Percentiles rank a stretch among this genome's conserved stretches.
Conservation (phyloP, 2,888 invertebrate species). For the Drosophila mulleri region DNA sequence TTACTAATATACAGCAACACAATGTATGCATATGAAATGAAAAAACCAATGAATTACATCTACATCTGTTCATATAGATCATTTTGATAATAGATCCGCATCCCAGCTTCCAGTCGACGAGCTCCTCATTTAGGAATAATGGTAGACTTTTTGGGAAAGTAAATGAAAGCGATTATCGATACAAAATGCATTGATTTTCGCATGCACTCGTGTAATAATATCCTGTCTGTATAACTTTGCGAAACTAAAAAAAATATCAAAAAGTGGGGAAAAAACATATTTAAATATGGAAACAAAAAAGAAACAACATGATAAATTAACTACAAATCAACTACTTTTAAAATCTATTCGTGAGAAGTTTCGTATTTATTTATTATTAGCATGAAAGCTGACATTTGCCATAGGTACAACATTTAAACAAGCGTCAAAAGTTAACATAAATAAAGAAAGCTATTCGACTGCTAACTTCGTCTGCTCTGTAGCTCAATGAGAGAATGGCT, state of each 20-base stretch:
- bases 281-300: conserved; percentile 2
- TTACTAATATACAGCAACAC: neutral
- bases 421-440: neutral
- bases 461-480: neutral
- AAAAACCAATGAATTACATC: neutral
- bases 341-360: neutral
- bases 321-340: neutral
- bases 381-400: neutral
- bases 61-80: conserved; percentile 2
- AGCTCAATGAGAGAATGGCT: no score
- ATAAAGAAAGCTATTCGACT: neutral
- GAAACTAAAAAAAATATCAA: conserved; percentile 18
- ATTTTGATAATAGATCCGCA: neutral
- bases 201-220: conserved; percentile 3
- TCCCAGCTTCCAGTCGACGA: conserved; percentile 10
- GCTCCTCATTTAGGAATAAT: neutral
- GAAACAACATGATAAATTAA: neutral
- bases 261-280: conserved; percentile 9
- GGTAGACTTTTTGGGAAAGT: conserved; percentile 1
- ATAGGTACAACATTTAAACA: neutral
- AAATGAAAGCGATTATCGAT: conserved; percentile 2
- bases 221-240: conserved; percentile 9
- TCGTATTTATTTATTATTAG: no score
- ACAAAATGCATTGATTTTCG: conserved; percentile 4
- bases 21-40: neutral